Base-by-base conservation (phyloP, 2,888 invertebrate species). In the Subacronicta megacephala region DNA sequence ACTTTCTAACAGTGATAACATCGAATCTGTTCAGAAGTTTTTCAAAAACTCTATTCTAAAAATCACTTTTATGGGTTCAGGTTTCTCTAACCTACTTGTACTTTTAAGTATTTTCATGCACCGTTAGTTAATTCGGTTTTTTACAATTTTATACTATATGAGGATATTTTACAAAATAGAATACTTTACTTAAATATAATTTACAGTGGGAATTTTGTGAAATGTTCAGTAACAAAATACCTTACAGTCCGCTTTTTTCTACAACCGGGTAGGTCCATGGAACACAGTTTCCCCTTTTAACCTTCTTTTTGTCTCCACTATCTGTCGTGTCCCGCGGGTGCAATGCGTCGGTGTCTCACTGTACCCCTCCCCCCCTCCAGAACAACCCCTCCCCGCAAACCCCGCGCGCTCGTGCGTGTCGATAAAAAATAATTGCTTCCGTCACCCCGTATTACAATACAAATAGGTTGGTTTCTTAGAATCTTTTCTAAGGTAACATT, bases 381-480 rank as follows among this genome's bases (percentile, higher is more conserved):
- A 37, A 59, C 59, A 56, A 60, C 52, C 54, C 47, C 63, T 49
- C 62, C 62, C 59, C 61, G 54, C 61, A 54, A 10, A 58, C 77
- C 69, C 75, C 73, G 78, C 62, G 67, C 81, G 77, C 73, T 84
- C 94, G 93, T 94, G 94, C 93, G 90, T 90, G 84, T 85, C 92
- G 90, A 90, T 92, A 92, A 92, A 93, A 93, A 90, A 92, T 93
- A 93, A 94, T 93, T 93, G 92, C 90, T 90, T 89, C 88, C 87
- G 84, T 87, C 85, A 84, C 80, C 78, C 81, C 58, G 83, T 83
- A 87, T 89, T 87, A 87, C 82, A 85, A 85, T 85, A 83, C 78
- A 81, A 85, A 84, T 80, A 78, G 79, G 75, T 71, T 53, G 65
- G 61, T 81, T 80, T 78, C 72, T 80, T 71, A 40, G 71, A 72